These are phyloP conservation scores for Falco columbarius DNA, from an alignment of 2,797 vertebrate species.

Conservation along the genomic window DNA sequence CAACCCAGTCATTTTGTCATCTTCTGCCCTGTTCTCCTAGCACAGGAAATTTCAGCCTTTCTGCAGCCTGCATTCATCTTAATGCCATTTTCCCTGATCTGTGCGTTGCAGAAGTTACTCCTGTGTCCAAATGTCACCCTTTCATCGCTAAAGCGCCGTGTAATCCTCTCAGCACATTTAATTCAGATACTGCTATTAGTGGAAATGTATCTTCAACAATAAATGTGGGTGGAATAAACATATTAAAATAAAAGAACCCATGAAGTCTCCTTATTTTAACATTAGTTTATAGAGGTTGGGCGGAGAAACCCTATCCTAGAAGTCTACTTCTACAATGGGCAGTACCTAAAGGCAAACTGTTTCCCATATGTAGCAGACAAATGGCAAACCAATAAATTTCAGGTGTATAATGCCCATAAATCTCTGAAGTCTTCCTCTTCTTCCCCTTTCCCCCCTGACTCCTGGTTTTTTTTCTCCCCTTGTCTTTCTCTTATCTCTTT, in stretches of 20 bases:
- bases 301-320: background rate
- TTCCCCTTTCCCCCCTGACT: background rate
- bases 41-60: background rate
- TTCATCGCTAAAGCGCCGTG: background rate
- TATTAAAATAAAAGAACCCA: background rate
- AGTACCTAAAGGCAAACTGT: background rate
- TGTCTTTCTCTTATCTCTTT: background rate
- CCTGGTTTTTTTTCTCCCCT: fast-evolving
- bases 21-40: background rate
- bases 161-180: background rate
- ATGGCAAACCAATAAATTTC: background rate
- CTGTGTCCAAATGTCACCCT: background rate
- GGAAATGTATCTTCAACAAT: background rate
- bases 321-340: background rate
- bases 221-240: background rate
- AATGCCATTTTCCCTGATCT: background rate
- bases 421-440: background rate
- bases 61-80: background rate
- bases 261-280: background rate
- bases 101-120: background rate
- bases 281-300: background rate
- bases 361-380: background rate
- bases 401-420: background rate
- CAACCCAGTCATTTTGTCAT: background rate
- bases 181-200: background rate